These are phyloP conservation scores for Poecilia wingei DNA, from an alignment of 2,797 vertebrate genomes.

Conservation along the genomic window DNA sequence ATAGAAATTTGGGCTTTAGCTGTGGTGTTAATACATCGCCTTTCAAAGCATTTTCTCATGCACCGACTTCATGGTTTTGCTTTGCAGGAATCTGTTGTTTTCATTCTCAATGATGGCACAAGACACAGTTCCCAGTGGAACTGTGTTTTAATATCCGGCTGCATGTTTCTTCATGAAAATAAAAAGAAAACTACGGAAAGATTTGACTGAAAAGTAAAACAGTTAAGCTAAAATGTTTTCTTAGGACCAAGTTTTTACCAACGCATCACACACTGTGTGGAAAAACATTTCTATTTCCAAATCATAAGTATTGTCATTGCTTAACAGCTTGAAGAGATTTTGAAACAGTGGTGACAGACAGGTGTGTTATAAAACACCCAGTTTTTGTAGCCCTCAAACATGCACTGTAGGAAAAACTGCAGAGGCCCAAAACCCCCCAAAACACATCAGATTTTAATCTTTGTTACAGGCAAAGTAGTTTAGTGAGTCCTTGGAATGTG, in stretches of 20 bases:
- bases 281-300: constrained; percentile 3
- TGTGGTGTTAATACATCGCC: not conserved
- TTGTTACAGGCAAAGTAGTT: not conserved
- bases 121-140: too few relatives aligned
- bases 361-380: not conserved
- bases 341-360: not conserved
- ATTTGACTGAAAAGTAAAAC: constrained; percentile 36
- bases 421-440: not conserved
- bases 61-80: constrained; percentile 32
- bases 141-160: constrained; percentile 63
- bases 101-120: constrained; percentile 13
- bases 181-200: constrained; percentile 31
- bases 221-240: not conserved
- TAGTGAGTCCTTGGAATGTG: constrained; percentile 54
- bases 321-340: not conserved
- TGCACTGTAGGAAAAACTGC: not conserved
- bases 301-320: constrained; percentile 2
- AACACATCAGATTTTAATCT: constrained; percentile 13
- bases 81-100: constrained; percentile 37
- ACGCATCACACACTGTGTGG: not conserved
- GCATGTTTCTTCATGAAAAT: constrained; percentile 56
- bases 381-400: not conserved
- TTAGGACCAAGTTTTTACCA: constrained; percentile 8
- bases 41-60: constrained; percentile 22
- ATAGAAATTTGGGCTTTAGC: not conserved